A percentile compares a stretch with the other conserved stretches of the same genome.
Conservation (phyloP, 2,797 vertebrate species). For the Poeciliopsis presidionis region DNA sequence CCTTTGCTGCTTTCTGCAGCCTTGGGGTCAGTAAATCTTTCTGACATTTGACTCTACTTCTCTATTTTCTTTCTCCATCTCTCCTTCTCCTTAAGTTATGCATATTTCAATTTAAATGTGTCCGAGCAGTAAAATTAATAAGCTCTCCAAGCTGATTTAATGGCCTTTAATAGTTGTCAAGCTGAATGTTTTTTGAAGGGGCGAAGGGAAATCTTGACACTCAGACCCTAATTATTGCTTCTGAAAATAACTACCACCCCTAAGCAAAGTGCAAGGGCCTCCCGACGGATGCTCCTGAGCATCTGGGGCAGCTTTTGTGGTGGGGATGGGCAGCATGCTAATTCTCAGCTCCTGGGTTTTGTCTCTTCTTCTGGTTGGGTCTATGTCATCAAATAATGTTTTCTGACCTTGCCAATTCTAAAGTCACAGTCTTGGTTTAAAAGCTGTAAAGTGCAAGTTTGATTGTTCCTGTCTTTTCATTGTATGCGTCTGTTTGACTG, state of each 20-base stretch:
- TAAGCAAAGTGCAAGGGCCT: conserved; percentile 39
- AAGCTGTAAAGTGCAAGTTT: conserved; percentile 16
- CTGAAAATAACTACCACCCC: conserved; percentile 65
- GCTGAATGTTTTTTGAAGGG: conserved; percentile 56
- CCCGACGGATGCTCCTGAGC: conserved; percentile 33
- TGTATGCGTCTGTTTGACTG: not conserved
- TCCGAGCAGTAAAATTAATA: conserved; percentile 57
- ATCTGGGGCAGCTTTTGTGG: conserved; percentile 48
- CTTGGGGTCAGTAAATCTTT: conserved; percentile 11
- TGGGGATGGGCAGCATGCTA: conserved; percentile 33
- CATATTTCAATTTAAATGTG: conserved; percentile 49
- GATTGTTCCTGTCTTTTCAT: conserved; percentile 6
- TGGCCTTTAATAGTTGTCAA: conserved; percentile 66
- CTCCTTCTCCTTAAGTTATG: conserved; percentile 14
- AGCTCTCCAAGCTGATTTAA: conserved; percentile 62
- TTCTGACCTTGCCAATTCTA: conserved; percentile 39
- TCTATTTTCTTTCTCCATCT: conserved; percentile 4
- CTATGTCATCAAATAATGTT: conserved; percentile 40
- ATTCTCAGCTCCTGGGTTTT: conserved; percentile 40
- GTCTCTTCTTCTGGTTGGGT: conserved; percentile 27
- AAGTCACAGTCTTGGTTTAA: conserved; percentile 27
- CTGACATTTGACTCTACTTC: conserved; percentile 31
- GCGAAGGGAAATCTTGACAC: conserved; percentile 52
- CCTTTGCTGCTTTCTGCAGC: conserved; percentile 1
- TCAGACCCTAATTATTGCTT: conserved; percentile 61